Evolutionary conservation across 1,140 invertebrate species (phyloP).

Genomic region (Planococcus citri): DNA sequence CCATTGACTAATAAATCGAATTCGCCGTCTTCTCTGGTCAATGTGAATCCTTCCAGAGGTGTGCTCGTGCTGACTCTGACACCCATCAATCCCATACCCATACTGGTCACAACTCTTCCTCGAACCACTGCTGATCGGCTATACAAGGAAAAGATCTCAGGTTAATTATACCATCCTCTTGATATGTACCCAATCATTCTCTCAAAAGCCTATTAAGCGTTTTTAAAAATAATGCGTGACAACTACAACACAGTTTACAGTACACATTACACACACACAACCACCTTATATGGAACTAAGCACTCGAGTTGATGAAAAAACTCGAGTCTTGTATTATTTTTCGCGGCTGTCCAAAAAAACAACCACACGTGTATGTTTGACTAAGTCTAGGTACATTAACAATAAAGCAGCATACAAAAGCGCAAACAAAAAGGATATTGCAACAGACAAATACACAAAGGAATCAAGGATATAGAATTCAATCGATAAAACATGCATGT

Average conservation of each 20-base stretch:
- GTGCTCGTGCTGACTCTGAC: conserved; percentile 85
- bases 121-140: conserved; percentile 93
- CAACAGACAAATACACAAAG: conserved; percentile 20
- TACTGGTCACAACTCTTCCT: conserved; percentile 77
- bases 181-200: neutral
- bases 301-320: neutral
- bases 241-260: too few relatives aligned
- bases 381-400: too few relatives aligned
- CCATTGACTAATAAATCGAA: conserved; percentile 96
- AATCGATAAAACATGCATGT: neutral
- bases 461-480: neutral
- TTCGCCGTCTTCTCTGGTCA: conserved; percentile 82
- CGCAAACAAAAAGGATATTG: conserved; percentile 9
- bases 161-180: neutral
- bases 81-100: conserved; percentile 84
- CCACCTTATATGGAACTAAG: too few relatives aligned
- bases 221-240: neutral
- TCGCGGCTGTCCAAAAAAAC: neutral
- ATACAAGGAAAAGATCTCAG: conserved; percentile 31
- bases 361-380: neutral
- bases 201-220: neutral
- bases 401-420: conserved; percentile 3
- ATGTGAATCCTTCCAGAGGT: conserved; percentile 80
- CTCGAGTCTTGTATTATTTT: neutral
- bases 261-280: too few relatives aligned